Evolutionary conservation across 2,888 invertebrate genomes (phyloP).

Genomic region (Spisula subtruncata): DNA sequence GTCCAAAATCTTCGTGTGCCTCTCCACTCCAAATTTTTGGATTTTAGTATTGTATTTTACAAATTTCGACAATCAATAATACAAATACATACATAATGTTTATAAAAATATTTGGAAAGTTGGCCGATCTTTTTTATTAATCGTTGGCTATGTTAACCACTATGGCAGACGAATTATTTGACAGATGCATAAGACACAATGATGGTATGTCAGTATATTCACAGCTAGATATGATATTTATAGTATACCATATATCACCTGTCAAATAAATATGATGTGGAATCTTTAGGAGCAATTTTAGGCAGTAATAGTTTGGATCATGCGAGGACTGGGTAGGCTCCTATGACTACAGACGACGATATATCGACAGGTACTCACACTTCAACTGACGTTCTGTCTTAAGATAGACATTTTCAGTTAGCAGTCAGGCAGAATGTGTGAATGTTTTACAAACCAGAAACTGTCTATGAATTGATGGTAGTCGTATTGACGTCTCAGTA

Average conservation of each 20-base stretch:
- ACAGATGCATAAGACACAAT: slow-evolving; percentile 6
- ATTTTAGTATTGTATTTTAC: too few relatives aligned
- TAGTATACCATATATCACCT: slow-evolving; percentile 15
- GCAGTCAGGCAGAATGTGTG: neutral
- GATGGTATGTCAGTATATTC: slow-evolving; percentile 11
- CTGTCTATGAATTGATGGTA: slow-evolving; percentile 6
- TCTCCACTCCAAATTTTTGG: too few relatives aligned
- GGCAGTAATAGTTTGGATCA: neutral
- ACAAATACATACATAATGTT: too few relatives aligned
- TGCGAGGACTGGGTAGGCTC: neutral
- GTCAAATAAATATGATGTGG: slow-evolving; percentile 9
- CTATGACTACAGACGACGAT: neutral
- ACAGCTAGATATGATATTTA: slow-evolving; percentile 12
- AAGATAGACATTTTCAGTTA: slow-evolving; percentile 16
- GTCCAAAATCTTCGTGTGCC: too few relatives aligned
- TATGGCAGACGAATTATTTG: slow-evolving; percentile 14
- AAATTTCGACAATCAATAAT: too few relatives aligned
- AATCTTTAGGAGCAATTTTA: slow-evolving; percentile 1
- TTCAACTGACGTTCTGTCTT: neutral
- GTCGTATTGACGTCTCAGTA: slow-evolving; percentile 18
- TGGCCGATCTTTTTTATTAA: too few relatives aligned
- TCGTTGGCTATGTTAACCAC: neutral
- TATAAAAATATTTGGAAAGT: too few relatives aligned
- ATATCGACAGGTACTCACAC: neutral
- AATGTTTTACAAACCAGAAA: slow-evolving; percentile 19